Base-by-base conservation (phyloP, 2,113 vertebrate genomes). In the Sialia sialis region DNA sequence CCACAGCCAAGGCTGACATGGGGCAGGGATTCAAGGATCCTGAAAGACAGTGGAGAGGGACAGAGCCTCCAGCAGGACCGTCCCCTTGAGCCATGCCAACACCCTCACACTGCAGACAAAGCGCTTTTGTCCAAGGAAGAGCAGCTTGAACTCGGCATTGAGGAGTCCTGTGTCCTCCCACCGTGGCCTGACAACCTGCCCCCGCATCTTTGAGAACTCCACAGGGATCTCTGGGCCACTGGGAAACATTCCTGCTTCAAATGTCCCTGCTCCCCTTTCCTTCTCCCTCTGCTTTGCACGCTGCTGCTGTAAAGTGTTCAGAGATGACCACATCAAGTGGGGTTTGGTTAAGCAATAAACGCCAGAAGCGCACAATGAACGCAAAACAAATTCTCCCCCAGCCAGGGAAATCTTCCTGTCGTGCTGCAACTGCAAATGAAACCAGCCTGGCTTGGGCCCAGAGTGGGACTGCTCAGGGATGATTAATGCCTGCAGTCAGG, bases 401-500 rank as follows among this genome's bases (percentile, higher is more conserved):
- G 89, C 80, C 16, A 32, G 79, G 30, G 75, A 93, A 92, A 95
- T 88, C 90, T 93, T 93, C 78, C 78, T 95, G 92, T 93, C 44
- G 5, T 77, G 92, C 93, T 94, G 93, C 90, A 94, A 92, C 56
- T 95, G 90, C 94, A 93, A 91, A 95, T 19, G 32, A 93, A 95
- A 92, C 72, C 76, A 43, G 23, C 30, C 56, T 97, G 96, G 96
- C 95, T 92, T 6, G 0, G 67, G 26, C 79, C 92, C 95, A 86
- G 88, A 93, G 60, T 2, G n/a, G 52, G 85, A 32, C 94, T 94
- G 68, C 26, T 93, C 4, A 0, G 14, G 91, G 91, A 95, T 96
- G 95, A 97, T 96, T 95, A 97, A 97, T 94, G 94, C 82, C 78
- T 87, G 87, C 90, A 95, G 94, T 80, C 82, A 94, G 95, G 76